Conservation (phyloP, 2,113 vertebrate species). For the Carettochelys insculpta region DNA sequence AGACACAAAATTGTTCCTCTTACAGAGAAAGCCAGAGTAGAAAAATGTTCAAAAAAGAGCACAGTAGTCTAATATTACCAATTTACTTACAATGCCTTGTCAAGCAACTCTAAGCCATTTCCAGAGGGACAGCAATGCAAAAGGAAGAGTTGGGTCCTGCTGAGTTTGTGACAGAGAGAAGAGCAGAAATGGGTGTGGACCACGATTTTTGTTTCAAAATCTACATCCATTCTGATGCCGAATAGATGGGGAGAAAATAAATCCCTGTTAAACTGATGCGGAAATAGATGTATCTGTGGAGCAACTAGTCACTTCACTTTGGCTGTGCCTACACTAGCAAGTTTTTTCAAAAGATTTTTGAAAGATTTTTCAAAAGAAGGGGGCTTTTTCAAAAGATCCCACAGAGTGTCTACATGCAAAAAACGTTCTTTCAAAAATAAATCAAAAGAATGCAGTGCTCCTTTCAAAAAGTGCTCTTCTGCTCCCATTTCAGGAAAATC, state of each 20-base stretch:
- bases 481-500: too few relatives aligned
- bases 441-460: too few relatives aligned
- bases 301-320: not conserved
- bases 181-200: not conserved
- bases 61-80: not conserved
- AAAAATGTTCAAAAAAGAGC: not conserved
- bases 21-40: not conserved
- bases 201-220: not conserved
- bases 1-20: not conserved
- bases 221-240: not conserved
- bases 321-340: too few relatives aligned
- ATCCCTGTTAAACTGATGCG: not conserved
- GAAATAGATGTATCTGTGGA: not conserved
- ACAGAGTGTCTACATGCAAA: too few relatives aligned
- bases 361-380: too few relatives aligned
- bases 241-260: not conserved
- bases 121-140: not conserved
- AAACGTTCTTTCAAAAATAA: too few relatives aligned
- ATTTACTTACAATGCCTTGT: not conserved
- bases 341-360: too few relatives aligned
- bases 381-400: too few relatives aligned
- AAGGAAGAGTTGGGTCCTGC: not conserved
- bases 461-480: too few relatives aligned
- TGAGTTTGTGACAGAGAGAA: not conserved
- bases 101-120: not conserved